These are phyloP conservation scores for Iselma pallidipennis DNA, from an alignment of 2,888 invertebrate genomes.

Conservation along the genomic window DNA sequence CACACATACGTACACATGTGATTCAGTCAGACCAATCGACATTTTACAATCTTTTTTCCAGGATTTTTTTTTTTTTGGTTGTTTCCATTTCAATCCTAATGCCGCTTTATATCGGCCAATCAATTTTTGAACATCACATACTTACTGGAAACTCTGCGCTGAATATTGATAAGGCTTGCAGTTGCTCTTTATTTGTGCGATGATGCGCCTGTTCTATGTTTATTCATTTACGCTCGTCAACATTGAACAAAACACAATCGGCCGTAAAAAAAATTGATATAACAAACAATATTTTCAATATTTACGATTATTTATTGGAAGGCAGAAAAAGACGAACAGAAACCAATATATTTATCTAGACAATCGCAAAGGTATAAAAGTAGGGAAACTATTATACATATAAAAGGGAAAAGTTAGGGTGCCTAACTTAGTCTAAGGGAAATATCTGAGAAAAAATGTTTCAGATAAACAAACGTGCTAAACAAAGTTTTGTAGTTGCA, in stretches of 20 bases:
- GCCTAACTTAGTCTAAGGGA: too few relatives aligned
- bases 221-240: not conserved
- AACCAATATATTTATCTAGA: too few relatives aligned
- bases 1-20: constrained; percentile 25
- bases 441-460: too few relatives aligned
- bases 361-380: too few relatives aligned
- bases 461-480: too few relatives aligned
- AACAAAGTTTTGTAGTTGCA: too few relatives aligned
- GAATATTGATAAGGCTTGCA: constrained; percentile 24
- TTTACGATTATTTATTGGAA: too few relatives aligned
- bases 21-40: constrained; percentile 42
- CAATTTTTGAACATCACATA: constrained; percentile 32
- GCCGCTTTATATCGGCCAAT: constrained; percentile 39
- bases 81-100: constrained; percentile 35
- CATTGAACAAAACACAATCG: not conserved
- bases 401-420: too few relatives aligned
- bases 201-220: not conserved
- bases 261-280: not conserved
- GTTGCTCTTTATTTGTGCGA: not conserved
- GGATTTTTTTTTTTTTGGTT: not conserved
- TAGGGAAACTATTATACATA: too few relatives aligned
- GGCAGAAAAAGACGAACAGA: too few relatives aligned
- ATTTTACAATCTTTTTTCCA: constrained; percentile 41
- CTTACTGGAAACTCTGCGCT: constrained; percentile 28
- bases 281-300: not conserved